Evolutionary conservation across 2,888 invertebrate species (phyloP).

Genomic region (Odontocerum albicorne): DNA sequence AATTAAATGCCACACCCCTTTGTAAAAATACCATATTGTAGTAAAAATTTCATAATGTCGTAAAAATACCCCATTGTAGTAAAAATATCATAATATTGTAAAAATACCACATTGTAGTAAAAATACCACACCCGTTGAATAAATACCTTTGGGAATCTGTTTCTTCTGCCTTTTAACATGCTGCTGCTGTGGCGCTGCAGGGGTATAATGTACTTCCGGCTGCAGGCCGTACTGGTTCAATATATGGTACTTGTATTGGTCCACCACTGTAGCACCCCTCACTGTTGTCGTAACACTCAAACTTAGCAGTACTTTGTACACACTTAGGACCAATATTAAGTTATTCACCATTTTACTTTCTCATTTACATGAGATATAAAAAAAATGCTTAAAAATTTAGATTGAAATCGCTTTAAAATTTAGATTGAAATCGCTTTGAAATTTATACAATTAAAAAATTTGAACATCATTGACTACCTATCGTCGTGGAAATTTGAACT

Average conservation of each 20-base stretch:
- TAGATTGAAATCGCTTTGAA: background rate
- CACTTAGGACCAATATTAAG: background rate
- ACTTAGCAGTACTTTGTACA: background rate
- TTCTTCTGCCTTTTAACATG: background rate
- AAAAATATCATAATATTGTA: too few relatives aligned
- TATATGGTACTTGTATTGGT: background rate
- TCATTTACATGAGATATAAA: background rate
- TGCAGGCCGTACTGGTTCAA: background rate
- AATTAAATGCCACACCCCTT: too few relatives aligned
- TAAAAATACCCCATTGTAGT: too few relatives aligned
- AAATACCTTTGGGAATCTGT: background rate
- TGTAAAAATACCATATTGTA: too few relatives aligned
- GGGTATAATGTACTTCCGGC: background rate
- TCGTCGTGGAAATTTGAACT: too few relatives aligned
- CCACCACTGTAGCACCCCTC: background rate
- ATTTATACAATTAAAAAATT: too few relatives aligned
- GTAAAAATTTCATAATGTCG: too few relatives aligned
- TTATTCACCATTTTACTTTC: background rate
- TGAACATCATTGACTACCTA: too few relatives aligned
- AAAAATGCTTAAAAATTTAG: background rate
- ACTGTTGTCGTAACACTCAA: background rate
- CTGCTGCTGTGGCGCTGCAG: too few relatives aligned
- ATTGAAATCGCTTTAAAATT: background rate
- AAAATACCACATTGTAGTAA: too few relatives aligned
- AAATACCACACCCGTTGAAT: too few relatives aligned